Conservation (phyloP, 2,113 vertebrate genomes). For the Protomyctophum bolini region DNA sequence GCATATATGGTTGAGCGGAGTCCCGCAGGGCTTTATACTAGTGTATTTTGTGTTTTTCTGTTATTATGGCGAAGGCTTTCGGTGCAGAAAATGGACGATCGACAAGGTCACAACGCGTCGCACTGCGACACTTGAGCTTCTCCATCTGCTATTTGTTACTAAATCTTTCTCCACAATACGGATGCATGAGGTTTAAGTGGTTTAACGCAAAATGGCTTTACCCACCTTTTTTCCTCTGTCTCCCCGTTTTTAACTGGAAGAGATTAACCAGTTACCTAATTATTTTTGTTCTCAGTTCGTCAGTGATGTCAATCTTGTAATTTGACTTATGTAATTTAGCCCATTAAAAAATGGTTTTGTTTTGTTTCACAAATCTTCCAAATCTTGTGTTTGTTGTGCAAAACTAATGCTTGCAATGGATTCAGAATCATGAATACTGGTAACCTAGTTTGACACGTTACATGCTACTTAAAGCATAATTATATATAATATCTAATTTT, state of each 20-base stretch:
- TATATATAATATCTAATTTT: no score
- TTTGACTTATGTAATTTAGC: conserved; percentile 77
- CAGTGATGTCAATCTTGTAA: conserved; percentile 60
- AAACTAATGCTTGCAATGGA: no score
- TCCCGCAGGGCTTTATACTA: no score
- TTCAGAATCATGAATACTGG: no score
- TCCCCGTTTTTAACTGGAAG: conserved; percentile 83
- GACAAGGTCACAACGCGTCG: not conserved
- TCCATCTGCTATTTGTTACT: not conserved
- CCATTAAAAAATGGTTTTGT: conserved; percentile 45
- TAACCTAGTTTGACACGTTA: no score
- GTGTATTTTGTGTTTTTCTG: not conserved
- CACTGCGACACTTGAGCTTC: no score
- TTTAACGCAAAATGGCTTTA: conserved; percentile 85
- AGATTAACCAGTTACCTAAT: conserved; percentile 71
- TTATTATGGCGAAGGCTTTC: not conserved
- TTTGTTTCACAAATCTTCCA: no score
- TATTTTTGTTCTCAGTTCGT: conserved; percentile 22
- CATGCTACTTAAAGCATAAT: no score
- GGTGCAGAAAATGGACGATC: no score
- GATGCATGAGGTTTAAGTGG: conserved; percentile 62
- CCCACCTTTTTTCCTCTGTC: conserved; percentile 71
- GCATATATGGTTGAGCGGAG: not conserved
- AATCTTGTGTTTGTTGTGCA: no score
- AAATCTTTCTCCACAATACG: conserved; percentile 38